phyloP scores from a whole-genome alignment of 2,113 vertebrate genomes.

The Elgaria multicarinata region DNA sequence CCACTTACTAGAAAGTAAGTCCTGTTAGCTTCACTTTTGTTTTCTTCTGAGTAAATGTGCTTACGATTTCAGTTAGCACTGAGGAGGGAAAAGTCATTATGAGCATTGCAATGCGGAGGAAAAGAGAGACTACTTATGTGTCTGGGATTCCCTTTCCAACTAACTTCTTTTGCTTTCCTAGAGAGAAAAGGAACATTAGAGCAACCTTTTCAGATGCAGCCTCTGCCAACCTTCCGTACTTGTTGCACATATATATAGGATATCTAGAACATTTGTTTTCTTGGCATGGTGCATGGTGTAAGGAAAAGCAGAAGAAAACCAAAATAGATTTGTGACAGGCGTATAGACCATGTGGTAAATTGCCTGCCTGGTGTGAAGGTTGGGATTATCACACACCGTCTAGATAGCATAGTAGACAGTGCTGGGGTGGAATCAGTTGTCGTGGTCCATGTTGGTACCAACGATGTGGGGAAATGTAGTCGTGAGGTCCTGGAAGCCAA shows the following conservation, averaged over 20 bases:
- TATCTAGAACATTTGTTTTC: not conserved
- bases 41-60: not conserved
- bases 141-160: not conserved
- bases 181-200: not conserved
- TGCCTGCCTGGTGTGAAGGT: no score
- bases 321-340: no score
- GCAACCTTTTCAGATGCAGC: not conserved
- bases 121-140: not conserved
- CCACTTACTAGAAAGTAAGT: not conserved
- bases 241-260: not conserved
- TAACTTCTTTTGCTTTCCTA: not conserved
- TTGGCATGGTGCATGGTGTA: not conserved
- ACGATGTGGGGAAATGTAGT: no score
- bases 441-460: no score
- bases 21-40: not conserved
- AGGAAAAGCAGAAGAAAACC: not conserved
- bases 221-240: not conserved
- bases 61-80: not conserved
- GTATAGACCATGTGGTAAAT: no score
- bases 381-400: no score
- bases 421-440: no score
- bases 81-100: not conserved
- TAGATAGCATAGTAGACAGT: no score
- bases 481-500: no score
- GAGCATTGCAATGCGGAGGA: not conserved